Percentiles rank a stretch among this genome's conserved stretches.
Conservation (phyloP, 2,113 vertebrate species). For the Odobenus rosmarus region DNA sequence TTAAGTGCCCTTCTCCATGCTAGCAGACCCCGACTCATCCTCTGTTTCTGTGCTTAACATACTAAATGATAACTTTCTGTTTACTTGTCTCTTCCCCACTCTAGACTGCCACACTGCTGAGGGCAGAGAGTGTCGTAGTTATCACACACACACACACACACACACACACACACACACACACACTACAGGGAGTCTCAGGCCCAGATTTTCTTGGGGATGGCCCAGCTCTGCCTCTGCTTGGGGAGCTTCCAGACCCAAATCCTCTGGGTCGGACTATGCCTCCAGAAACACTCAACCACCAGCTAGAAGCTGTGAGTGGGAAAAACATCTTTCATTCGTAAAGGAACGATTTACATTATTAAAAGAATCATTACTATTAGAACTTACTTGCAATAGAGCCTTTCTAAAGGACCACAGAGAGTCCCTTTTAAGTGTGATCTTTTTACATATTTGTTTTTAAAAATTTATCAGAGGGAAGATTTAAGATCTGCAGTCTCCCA, state of each 20-base stretch:
- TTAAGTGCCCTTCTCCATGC: background rate
- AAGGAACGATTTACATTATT: slow-evolving; percentile 17
- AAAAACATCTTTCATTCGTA: slow-evolving; percentile 13
- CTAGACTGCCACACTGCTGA: background rate
- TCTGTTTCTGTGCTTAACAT: background rate
- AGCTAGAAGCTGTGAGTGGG: background rate
- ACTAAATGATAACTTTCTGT: background rate
- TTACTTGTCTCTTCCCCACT: background rate
- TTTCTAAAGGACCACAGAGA: slow-evolving; percentile 15
- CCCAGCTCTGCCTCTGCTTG: background rate
- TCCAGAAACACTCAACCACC: background rate
- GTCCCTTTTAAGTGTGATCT: background rate
- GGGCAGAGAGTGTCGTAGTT: background rate
- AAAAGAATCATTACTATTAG: slow-evolving; percentile 20
- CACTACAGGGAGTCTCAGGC: background rate
- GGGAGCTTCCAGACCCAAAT: background rate
- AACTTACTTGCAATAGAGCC: background rate
- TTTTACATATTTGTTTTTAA: background rate
- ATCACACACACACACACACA: background rate
- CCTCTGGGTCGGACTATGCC: background rate
- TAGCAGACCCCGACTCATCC: background rate
- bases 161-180: background rate
- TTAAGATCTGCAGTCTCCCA: background rate
- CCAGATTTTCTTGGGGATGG: background rate
- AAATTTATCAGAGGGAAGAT: slow-evolving; percentile 8